Conservation (phyloP, 2,797 vertebrate species). For the Neopelma chrysocephalum region DNA sequence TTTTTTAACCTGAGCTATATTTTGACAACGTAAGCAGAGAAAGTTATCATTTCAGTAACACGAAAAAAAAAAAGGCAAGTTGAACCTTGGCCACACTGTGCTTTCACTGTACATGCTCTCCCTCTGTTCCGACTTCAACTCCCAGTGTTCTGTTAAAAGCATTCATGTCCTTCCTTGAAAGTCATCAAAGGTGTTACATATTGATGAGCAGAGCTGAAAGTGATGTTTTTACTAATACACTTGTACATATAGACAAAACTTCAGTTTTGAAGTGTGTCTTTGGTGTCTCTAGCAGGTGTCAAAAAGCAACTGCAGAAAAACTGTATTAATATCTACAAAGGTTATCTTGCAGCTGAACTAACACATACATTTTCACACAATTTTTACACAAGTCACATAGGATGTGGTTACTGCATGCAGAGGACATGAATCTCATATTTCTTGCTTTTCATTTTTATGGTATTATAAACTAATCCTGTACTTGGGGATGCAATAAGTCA, state of each 20-base stretch:
- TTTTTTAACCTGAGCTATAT: neutral
- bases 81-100: neutral
- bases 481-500: conserved; percentile 18
- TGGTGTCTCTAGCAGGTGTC: neutral
- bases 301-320: conserved; percentile 5
- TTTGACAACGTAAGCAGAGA: neutral
- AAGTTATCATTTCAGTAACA: neutral
- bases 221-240: neutral
- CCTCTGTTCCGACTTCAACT: neutral
- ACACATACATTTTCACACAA: neutral
- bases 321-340: neutral
- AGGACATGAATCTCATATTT: neutral
- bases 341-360: neutral
- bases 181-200: neutral
- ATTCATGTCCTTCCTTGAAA: neutral
- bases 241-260: neutral
- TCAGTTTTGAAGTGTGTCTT: neutral
- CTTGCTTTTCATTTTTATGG: conserved; percentile 23
- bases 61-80: neutral
- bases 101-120: neutral
- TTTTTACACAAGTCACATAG: neutral
- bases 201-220: neutral
- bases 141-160: neutral
- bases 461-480: neutral
- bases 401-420: neutral